phyloP scores from a whole-genome alignment of 2,113 vertebrate genomes.

The Merops nubicus region DNA sequence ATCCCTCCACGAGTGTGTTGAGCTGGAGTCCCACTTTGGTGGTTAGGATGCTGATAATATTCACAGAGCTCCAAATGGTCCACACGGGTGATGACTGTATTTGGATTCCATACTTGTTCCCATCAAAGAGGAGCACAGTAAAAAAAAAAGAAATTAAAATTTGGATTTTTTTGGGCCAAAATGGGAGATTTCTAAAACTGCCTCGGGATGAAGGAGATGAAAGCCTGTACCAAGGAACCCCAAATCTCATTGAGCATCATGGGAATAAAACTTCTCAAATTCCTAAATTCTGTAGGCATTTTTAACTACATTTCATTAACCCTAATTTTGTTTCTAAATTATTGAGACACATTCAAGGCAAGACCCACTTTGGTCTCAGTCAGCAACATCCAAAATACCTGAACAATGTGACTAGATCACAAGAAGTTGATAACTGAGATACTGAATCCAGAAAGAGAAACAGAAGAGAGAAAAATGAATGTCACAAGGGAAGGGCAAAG shows the following conservation, averaged over 20 bases:
- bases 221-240: background rate
- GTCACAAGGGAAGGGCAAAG: background rate
- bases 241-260: background rate
- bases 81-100: fast-evolving
- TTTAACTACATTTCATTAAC: background rate
- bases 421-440: background rate
- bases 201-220: background rate
- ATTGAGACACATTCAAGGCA: background rate
- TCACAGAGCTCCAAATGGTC: background rate
- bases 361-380: background rate
- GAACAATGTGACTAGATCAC: background rate
- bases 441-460: background rate
- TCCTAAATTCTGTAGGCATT: background rate
- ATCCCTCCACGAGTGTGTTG: fast-evolving
- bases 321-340: background rate
- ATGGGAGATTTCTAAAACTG: background rate
- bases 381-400: background rate
- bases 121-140: background rate
- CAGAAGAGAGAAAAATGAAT: background rate
- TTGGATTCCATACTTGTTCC: background rate
- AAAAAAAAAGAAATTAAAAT: too few species aligned
- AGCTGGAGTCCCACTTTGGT: fast-evolving
- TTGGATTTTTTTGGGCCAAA: background rate
- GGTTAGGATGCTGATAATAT: background rate
- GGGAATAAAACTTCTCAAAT: background rate